Evolutionary conservation across 2,113 vertebrate species (phyloP).

Genomic region (Elephantulus edwardii): DNA sequence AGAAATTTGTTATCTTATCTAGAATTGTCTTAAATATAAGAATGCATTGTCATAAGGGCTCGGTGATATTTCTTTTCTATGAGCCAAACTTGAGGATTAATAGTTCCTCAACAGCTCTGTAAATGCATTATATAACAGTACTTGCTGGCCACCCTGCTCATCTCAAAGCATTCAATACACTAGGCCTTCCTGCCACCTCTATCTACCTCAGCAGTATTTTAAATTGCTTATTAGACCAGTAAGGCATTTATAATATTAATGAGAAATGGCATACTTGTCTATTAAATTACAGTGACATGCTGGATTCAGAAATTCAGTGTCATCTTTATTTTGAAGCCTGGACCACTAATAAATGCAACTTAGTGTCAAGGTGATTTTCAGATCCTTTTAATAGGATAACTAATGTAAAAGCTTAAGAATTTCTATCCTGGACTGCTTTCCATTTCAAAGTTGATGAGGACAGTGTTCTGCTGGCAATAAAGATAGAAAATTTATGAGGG

Average conservation of each 20-base stretch:
- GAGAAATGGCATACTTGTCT: constrained; percentile 48
- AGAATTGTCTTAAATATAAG: background rate
- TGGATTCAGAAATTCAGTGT: constrained; percentile 65
- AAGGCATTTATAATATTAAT: constrained; percentile 74
- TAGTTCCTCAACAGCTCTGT: constrained; percentile 64
- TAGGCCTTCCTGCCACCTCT: constrained; percentile 42
- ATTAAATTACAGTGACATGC: constrained; percentile 71
- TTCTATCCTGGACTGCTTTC: constrained; percentile 64
- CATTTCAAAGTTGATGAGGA: constrained; percentile 72
- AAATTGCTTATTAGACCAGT: constrained; percentile 74
- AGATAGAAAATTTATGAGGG: constrained; percentile 69
- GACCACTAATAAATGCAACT: constrained; percentile 65
- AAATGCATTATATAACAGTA: constrained; percentile 55
- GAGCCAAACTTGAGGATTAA: constrained; percentile 6
- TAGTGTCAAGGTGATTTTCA: constrained; percentile 73
- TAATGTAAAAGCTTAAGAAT: constrained; percentile 64
- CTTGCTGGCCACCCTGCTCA: constrained; percentile 59
- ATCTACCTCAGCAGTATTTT: constrained; percentile 60
- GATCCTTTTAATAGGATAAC: constrained; percentile 71
- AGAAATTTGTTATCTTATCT: background rate
- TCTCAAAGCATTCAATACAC: constrained; percentile 53
- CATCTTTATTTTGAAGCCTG: constrained; percentile 64
- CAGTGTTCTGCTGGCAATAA: constrained; percentile 49
- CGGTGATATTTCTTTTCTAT: constrained; percentile 51
- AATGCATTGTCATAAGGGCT: background rate